Conservation (phyloP, 2,888 invertebrate species). For the Erannis defoliaria region DNA sequence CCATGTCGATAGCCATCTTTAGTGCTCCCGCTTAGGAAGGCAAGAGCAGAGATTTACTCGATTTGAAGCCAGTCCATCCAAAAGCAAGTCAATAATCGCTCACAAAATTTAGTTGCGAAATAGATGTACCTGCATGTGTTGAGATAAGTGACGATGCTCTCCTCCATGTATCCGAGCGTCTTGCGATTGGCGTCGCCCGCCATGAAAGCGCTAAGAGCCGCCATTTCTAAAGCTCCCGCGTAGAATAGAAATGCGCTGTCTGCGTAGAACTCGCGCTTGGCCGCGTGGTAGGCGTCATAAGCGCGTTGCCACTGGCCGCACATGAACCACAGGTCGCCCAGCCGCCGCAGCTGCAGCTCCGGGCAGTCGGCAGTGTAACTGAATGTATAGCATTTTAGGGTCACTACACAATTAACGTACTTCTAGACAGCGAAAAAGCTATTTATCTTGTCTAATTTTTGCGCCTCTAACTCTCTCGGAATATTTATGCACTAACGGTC, state of each 20-base stretch:
- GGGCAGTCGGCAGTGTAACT: constrained; percentile 94
- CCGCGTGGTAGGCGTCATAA: constrained; percentile 97
- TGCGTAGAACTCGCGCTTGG: constrained; percentile 98
- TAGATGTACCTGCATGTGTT: constrained; percentile 92
- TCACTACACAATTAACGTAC: background rate
- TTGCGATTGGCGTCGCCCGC: constrained; percentile 92
- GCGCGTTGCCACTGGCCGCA: constrained; percentile 97
- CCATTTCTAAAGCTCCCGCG: constrained; percentile 99
- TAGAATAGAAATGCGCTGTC: constrained; percentile 99
- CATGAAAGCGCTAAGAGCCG: constrained; percentile 96
- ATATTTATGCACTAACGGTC: too few species aligned
- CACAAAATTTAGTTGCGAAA: too few species aligned
- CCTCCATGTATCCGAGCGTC: constrained; percentile 96
- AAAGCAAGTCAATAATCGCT: too few species aligned
- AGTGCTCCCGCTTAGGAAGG: too few species aligned
- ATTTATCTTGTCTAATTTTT: too few species aligned
- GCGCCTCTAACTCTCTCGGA: too few species aligned
- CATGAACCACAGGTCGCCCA: constrained; percentile 98
- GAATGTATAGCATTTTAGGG: constrained; percentile 11
- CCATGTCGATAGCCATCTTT: too few species aligned
- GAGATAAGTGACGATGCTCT: constrained; percentile 96
- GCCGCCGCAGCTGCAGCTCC: constrained; percentile 96
- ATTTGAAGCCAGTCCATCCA: background rate
- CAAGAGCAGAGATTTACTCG: too few species aligned
- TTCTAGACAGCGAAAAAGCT: background rate